Evolutionary conservation across 2,888 invertebrate genomes (phyloP).

Genomic region (Pollenia angustigena): DNA sequence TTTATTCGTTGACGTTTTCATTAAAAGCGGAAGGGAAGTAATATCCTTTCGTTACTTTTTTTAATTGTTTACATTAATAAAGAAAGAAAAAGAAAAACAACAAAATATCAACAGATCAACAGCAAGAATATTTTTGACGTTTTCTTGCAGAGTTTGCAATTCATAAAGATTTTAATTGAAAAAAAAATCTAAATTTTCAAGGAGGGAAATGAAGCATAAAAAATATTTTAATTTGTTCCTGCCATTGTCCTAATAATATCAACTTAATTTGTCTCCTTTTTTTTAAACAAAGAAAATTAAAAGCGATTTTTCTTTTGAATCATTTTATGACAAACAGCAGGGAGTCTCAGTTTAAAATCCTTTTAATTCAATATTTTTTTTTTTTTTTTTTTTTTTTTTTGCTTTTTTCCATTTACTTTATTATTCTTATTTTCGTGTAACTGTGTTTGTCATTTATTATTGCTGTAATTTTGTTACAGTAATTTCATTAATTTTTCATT

Average conservation of each 20-base stretch:
- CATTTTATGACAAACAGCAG: background rate
- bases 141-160: background rate
- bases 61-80: background rate
- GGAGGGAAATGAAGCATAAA: background rate
- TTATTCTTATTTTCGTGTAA: background rate
- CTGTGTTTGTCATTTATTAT: conserved; percentile 36
- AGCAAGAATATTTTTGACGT: too few relatives aligned
- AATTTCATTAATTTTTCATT: conserved; percentile 58
- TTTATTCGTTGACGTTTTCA: too few relatives aligned
- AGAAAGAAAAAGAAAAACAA: background rate
- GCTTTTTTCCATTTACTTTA: background rate
- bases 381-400: background rate
- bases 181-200: background rate
- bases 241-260: conserved; percentile 34
- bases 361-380: background rate
- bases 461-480: conserved; percentile 9
- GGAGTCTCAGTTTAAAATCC: background rate
- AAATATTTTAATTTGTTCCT: background rate
- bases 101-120: too few relatives aligned
- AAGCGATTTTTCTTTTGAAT: background rate
- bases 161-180: background rate
- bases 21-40: background rate
- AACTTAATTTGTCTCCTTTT: conserved; percentile 32
- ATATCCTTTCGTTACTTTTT: background rate
- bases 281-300: too few relatives aligned